phyloP scores from a whole-genome alignment of 1,140 invertebrate genomes.

The Platyscapa corneri region DNA sequence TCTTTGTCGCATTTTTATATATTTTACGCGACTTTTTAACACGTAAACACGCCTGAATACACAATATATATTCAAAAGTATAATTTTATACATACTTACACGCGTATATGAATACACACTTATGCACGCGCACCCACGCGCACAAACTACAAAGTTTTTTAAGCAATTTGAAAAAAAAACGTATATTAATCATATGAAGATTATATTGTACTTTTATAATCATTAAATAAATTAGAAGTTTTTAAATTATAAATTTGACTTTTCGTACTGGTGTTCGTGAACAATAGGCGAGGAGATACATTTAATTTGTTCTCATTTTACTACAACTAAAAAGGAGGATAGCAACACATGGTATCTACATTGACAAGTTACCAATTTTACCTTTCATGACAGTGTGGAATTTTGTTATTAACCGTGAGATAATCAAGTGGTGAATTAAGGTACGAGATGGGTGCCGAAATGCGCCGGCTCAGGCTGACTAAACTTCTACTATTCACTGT shows the following conservation, averaged over 20 bases:
- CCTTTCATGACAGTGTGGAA: constrained; percentile 56
- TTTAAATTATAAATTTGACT: background rate
- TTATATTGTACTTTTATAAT: background rate
- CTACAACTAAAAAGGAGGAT: background rate
- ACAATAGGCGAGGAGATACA: background rate
- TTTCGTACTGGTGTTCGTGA: constrained; percentile 8
- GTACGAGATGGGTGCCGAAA: constrained; percentile 61
- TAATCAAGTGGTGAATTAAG: constrained; percentile 41
- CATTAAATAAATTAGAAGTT: background rate
- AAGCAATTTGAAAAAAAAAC: background rate
- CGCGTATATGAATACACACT: too few relatives aligned
- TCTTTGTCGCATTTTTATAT: background rate
- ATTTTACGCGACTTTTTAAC: background rate
- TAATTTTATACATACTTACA: background rate
- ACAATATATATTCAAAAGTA: too few relatives aligned
- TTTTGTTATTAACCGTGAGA: constrained; percentile 52
- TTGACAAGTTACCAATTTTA: constrained; percentile 27
- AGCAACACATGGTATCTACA: constrained; percentile 51
- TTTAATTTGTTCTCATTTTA: background rate
- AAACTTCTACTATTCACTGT: constrained; percentile 59
- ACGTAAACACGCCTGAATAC: background rate
- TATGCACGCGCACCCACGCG: background rate
- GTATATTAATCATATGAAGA: background rate
- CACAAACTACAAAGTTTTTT: background rate
- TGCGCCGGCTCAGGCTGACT: constrained; percentile 68